Percentiles rank a stretch among this genome's conserved stretches.
Evolutionary conservation across 2,888 invertebrate species (phyloP).

Genomic region (Hirtodrosophila confusa): DNA sequence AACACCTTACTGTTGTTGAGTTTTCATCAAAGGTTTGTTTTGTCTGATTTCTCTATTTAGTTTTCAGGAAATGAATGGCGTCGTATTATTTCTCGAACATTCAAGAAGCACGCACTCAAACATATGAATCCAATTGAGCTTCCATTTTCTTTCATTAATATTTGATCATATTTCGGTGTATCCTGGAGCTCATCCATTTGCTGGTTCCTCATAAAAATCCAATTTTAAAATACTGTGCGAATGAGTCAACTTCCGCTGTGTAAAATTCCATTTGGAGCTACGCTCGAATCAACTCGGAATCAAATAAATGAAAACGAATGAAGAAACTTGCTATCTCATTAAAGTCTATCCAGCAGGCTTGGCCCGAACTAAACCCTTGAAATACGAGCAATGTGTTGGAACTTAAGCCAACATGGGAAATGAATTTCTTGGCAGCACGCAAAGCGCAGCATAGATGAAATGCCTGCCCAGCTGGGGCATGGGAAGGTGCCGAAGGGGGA

Average conservation of each 20-base stretch:
- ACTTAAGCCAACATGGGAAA: slow-evolving; percentile 59
- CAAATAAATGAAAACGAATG: slow-evolving; percentile 58
- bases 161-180: too few relatives aligned
- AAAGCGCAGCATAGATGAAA: slow-evolving; percentile 26
- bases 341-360: slow-evolving; percentile 22
- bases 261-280: slow-evolving; percentile 50
- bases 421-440: slow-evolving; percentile 58
- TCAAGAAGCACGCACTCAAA: too few relatives aligned
- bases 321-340: slow-evolving; percentile 57
- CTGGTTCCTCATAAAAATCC: background rate
- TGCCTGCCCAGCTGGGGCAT: slow-evolving; percentile 3
- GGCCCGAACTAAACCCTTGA: slow-evolving; percentile 22
- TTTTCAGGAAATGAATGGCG: too few relatives aligned
- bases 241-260: slow-evolving; percentile 64
- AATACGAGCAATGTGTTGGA: slow-evolving; percentile 50
- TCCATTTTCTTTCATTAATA: too few relatives aligned
- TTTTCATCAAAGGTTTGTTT: too few relatives aligned
- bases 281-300: slow-evolving; percentile 57
- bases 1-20: too few relatives aligned
- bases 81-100: too few relatives aligned
- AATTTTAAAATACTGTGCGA: slow-evolving; percentile 25
- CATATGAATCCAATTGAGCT: too few relatives aligned
- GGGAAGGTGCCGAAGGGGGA: background rate
- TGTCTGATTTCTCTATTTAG: too few relatives aligned
- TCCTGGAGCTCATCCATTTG: too few relatives aligned